These are phyloP conservation scores for Ceraclea dissimilis DNA, from an alignment of 2,888 invertebrate genomes.

Conservation along the genomic window DNA sequence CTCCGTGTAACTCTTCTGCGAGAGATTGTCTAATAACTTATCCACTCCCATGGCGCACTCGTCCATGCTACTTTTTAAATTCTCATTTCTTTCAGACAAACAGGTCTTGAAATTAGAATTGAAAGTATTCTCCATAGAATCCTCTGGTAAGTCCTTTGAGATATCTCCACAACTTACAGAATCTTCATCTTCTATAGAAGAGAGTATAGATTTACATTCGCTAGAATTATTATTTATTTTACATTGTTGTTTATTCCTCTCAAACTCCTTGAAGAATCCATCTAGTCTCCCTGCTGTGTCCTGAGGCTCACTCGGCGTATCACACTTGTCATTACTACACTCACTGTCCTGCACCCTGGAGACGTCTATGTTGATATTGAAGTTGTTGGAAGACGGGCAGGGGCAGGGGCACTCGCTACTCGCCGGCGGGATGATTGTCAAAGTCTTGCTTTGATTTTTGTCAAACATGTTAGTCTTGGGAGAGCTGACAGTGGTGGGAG, in stretches of 20 bases:
- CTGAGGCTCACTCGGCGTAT: too few species aligned
- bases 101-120: conserved; percentile 29
- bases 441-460: conserved; percentile 41
- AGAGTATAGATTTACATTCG: too few species aligned
- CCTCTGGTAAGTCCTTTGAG: too few species aligned
- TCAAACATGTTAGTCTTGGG: conserved; percentile 30
- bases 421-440: not conserved
- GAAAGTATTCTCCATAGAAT: conserved; percentile 29
- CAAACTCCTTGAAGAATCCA: not conserved
- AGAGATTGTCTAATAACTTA: conserved; percentile 21
- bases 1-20: conserved; percentile 24
- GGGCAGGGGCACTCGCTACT: not conserved
- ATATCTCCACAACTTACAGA: not conserved
- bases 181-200: not conserved
- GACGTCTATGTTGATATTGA: not conserved
- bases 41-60: conserved; percentile 25
- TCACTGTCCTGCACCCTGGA: not conserved
- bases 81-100: conserved; percentile 34
- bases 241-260: not conserved
- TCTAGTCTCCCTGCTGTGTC: not conserved
- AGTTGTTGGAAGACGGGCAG: not conserved
- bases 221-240: too few species aligned
- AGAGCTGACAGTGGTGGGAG: conserved; percentile 3
- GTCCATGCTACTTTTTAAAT: conserved; percentile 33
- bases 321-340: too few species aligned